Conservation (phyloP, 2,113 vertebrate species). For the Bujurquina vittata region DNA sequence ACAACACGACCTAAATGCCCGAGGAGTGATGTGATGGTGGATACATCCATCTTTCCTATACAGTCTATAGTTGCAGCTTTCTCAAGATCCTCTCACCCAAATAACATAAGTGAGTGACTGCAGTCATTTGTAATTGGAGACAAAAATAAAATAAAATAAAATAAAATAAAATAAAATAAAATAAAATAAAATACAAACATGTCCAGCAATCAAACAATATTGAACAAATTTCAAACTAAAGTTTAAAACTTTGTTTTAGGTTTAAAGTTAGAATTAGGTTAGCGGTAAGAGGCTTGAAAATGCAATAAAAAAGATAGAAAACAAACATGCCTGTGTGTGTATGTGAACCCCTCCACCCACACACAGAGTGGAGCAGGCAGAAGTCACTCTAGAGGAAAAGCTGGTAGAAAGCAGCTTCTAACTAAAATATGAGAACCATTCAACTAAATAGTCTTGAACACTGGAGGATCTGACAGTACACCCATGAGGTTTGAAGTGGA, state of each 20-base stretch:
- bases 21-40: background rate
- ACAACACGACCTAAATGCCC: background rate
- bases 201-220: too few relatives aligned
- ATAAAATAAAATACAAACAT: background rate
- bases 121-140: background rate
- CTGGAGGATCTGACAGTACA: background rate
- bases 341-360: background rate
- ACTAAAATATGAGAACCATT: background rate
- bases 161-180: background rate
- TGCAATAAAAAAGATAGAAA: background rate
- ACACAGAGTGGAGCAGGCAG: background rate
- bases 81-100: background rate
- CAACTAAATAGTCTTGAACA: background rate
- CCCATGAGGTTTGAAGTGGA: background rate
- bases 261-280: constrained; percentile 2
- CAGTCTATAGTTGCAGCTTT: background rate
- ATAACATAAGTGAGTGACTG: background rate
- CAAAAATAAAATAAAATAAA: background rate
- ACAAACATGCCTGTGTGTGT: background rate
- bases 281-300: background rate
- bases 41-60: background rate
- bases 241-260: background rate
- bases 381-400: background rate
- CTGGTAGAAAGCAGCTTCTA: background rate
- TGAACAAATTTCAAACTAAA: background rate